Base-by-base conservation (phyloP, 1,140 invertebrate species). In the Scylla paramamosain region DNA sequence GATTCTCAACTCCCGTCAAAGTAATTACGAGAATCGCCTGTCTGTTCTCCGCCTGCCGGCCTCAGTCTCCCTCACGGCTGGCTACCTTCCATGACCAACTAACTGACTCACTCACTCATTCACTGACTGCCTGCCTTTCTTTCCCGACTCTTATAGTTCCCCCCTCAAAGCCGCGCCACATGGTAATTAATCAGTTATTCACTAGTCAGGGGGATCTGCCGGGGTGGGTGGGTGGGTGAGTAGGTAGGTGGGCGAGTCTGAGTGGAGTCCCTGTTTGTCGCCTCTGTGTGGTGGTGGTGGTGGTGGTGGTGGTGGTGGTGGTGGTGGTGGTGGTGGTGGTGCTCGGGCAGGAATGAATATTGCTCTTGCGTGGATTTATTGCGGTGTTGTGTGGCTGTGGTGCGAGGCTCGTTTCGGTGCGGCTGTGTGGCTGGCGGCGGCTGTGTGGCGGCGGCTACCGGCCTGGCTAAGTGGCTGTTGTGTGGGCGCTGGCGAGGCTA, bases 1-100 rank as follows among this genome's bases (percentile, higher is more conserved):
- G 67, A 77, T 77, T 77, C 67, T n/a, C 67, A 77, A 77, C 67
- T 77, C 67, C 20, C 67, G 67, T 77, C 67, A 77, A 77, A 77
- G 67, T 77, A 77, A 77, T 77, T 77, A 77, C n/a, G 67, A n/a
- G 67, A 77, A 77, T 77, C 16, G 67, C 67, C n/a, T n/a, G 67
- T 77, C 20, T n/a, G 16, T 20, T 77, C 12, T 77, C 67, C n/a
- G 67, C 20, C 67, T 59, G 67, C 0, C 67, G 4, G 67, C 20
- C 67, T 77, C 20, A 77, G 67, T n/a, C 67, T n/a, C 20, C 20
- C 20, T 77, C 12, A 59, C 52, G 67, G n/a, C 67, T 77, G 67
- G n/a, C 25, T 77, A 77, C 67, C 67, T n/a, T n/a, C 12, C 67
- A n/a, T 77, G 67, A 77, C 52, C 20, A 59, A 59, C 52, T 59